Evolutionary conservation across 2,113 vertebrate genomes (phyloP), one percentile per base, ranked within the genome.

Genomic region (Caloenas nicobarica): DNA sequence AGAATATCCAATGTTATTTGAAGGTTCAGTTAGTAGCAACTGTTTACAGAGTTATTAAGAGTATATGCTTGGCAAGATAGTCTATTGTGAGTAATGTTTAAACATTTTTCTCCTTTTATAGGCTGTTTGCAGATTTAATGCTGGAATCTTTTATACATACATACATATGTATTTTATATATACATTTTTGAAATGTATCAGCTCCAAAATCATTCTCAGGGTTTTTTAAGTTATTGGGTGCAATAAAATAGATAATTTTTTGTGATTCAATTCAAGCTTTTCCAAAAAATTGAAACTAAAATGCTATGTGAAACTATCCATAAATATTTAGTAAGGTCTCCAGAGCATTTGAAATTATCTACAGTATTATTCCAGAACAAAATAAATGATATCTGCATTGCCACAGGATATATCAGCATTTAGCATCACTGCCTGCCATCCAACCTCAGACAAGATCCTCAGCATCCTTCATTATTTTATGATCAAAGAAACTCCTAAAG

Each of bases 231-330:
- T 64, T 58, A 79, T 16, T 58, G 2, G 8, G 3, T 33, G 11
- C 7, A 65, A 69, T 56, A 79, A 87, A 93, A 76, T 31, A 74
- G 16, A 70, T 13, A 82, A 22, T 36, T 69, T 46, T 9, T 80
- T 82, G 40, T 50, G 50, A 65, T 53, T 2, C 2, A 65, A 38
- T 57, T 94, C 40, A 88, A 50, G 3, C 1, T 28, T 85, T 83
- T 90, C 34, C 36, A 82, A 44, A 91, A 94, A 91, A 77, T 58
- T 34, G 79, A 91, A 80, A 57, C 6, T 2, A 61, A 85, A 60
- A 28, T 71, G 6, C 18, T 69, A 26, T 1, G 2, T 71, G 36
- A 68, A 91, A 40, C 24, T 48, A 16, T 10, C 33, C 28, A 65
- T 77, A 83, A 93, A 76, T 77, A 72, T 40, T 57, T 61, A 53